These are phyloP conservation scores for Aphelocoma coerulescens DNA, from an alignment of 2,113 vertebrate species.

Conservation along the genomic window DNA sequence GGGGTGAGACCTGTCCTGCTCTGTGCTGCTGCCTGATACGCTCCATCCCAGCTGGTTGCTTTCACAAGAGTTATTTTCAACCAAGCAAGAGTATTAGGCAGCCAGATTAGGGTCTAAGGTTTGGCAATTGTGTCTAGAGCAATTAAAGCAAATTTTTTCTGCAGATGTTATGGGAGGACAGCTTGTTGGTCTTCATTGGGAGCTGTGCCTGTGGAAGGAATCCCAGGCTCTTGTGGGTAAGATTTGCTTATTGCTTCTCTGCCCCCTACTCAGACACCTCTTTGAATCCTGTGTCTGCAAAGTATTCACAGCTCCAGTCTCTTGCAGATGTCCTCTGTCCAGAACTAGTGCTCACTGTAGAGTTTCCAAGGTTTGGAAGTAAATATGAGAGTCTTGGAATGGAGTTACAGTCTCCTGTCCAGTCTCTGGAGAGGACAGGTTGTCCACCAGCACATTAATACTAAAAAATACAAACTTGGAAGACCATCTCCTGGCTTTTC, in stretches of 20 bases:
- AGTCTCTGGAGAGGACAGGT: background rate
- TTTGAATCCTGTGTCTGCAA: background rate
- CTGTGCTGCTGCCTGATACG: background rate
- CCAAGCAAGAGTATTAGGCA: background rate
- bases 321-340: background rate
- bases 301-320: background rate
- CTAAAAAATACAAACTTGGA: background rate
- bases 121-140: constrained; percentile 24
- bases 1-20: background rate
- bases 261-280: background rate
- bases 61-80: constrained; percentile 37
- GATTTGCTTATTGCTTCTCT: background rate
- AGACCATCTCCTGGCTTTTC: background rate
- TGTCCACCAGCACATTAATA: background rate
- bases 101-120: constrained; percentile 20
- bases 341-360: background rate
- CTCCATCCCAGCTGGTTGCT: constrained; percentile 32
- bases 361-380: background rate
- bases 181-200: background rate
- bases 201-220: background rate
- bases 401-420: background rate
- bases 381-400: background rate
- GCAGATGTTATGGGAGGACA: background rate
- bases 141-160: constrained; percentile 47
- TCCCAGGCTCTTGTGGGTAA: background rate